Conservation (phyloP, 2,797 vertebrate species). For the Rousettus madagascariensis region DNA sequence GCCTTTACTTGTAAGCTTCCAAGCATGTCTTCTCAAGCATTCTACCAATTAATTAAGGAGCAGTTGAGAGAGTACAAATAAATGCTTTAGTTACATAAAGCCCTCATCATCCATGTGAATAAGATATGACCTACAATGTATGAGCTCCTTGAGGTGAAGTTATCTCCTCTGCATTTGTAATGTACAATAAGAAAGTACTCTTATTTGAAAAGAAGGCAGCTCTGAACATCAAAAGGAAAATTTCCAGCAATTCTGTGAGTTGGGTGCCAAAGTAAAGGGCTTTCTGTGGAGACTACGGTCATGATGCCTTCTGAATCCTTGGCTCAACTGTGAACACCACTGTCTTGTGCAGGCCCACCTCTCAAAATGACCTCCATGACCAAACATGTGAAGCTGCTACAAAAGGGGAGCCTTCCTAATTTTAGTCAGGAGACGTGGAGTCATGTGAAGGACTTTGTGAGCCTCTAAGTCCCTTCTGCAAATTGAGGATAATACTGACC, state of each 20-base stretch:
- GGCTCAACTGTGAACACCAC: neutral
- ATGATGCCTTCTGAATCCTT: neutral
- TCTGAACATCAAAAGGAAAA: neutral
- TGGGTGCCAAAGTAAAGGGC: too few species aligned
- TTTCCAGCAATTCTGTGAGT: neutral
- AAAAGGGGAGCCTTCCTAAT: neutral
- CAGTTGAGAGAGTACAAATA: neutral
- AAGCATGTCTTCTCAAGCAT: neutral
- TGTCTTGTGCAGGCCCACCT: neutral
- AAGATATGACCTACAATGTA: neutral
- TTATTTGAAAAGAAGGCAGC: neutral
- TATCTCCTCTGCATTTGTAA: neutral
- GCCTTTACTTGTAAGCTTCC: constrained; percentile 30
- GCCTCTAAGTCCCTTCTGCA: neutral
- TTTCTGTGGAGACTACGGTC: neutral
- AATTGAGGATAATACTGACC: neutral
- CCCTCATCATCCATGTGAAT: neutral
- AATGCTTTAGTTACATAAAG: neutral
- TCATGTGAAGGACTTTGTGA: neutral
- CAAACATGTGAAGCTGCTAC: constrained; percentile 15
- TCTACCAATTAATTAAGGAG: neutral
- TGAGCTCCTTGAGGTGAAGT: neutral
- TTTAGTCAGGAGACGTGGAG: neutral
- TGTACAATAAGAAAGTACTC: neutral
- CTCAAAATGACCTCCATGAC: neutral